Evolutionary conservation across 2,888 invertebrate genomes (phyloP).

Genomic region (Sipha maydis): DNA sequence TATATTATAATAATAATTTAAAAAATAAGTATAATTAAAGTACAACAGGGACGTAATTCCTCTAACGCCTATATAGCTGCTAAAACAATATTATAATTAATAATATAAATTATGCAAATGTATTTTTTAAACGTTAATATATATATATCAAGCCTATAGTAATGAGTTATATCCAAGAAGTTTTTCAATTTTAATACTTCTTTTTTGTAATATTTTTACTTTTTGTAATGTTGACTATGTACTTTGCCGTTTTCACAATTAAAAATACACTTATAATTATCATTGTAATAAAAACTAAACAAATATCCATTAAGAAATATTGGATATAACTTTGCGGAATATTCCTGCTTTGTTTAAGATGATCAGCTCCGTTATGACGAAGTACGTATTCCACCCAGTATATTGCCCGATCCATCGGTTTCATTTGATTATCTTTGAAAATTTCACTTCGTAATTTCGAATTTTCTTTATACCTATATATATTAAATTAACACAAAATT

Average conservation of each 20-base stretch:
- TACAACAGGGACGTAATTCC: too few species aligned
- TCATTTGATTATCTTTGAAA: constrained; percentile 47
- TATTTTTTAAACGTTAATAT: too few species aligned
- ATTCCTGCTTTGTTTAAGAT: constrained; percentile 34
- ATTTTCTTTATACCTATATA: constrained; percentile 55
- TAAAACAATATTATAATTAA: too few species aligned
- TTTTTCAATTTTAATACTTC: too few species aligned
- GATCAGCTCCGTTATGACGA: constrained; percentile 44
- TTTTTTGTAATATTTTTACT: too few species aligned
- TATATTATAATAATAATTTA: too few species aligned
- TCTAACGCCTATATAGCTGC: too few species aligned
- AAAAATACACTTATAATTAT: neutral
- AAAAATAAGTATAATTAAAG: too few species aligned
- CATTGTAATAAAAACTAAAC: neutral
- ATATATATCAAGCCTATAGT: too few species aligned
- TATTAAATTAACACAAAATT: too few species aligned
- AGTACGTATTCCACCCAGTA: constrained; percentile 63
- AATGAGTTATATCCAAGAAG: too few species aligned
- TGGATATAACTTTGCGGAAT: constrained; percentile 10
- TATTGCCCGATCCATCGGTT: constrained; percentile 48
- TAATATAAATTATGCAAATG: too few species aligned
- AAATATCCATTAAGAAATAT: constrained; percentile 57
- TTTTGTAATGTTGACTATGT: neutral
- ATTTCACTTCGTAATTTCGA: constrained; percentile 38
- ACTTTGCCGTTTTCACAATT: neutral